Evolutionary conservation across 2,797 vertebrate species (phyloP).

Genomic region (Sarcophilus harrisii): DNA sequence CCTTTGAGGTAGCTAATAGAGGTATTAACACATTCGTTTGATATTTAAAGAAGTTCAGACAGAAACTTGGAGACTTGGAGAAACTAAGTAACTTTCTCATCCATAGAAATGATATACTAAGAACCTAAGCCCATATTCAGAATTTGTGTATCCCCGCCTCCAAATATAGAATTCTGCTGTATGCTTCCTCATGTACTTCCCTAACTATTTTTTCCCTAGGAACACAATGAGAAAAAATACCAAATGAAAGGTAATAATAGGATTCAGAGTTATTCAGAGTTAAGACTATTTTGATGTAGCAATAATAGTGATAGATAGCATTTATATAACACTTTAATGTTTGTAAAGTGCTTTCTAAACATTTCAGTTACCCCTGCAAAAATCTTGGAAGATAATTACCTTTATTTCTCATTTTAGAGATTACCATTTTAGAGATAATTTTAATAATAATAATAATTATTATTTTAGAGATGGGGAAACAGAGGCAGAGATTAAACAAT

Average conservation of each 20-base stretch:
- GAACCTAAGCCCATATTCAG: background rate
- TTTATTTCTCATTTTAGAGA: background rate
- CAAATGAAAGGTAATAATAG: background rate
- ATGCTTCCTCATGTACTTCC: conserved; percentile 12
- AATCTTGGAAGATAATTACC: background rate
- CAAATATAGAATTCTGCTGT: background rate
- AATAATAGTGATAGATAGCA: background rate
- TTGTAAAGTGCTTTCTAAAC: background rate
- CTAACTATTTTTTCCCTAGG: background rate
- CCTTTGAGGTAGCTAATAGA: background rate
- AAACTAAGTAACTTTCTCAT: background rate
- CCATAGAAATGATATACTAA: background rate
- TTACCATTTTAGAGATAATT: too few species aligned
- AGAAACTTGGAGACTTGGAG: background rate
- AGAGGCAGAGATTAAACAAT: background rate
- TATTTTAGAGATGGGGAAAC: background rate
- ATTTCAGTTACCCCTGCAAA: background rate
- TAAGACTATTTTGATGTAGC: background rate
- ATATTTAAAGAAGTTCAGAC: background rate
- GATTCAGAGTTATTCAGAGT: background rate
- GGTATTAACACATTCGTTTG: background rate
- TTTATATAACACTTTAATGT: background rate
- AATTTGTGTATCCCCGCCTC: background rate
- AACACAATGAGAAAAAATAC: background rate
- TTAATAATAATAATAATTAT: too few species aligned